phyloP scores from a whole-genome alignment of 2,113 vertebrate genomes.

The Pygoscelis antarcticus region DNA sequence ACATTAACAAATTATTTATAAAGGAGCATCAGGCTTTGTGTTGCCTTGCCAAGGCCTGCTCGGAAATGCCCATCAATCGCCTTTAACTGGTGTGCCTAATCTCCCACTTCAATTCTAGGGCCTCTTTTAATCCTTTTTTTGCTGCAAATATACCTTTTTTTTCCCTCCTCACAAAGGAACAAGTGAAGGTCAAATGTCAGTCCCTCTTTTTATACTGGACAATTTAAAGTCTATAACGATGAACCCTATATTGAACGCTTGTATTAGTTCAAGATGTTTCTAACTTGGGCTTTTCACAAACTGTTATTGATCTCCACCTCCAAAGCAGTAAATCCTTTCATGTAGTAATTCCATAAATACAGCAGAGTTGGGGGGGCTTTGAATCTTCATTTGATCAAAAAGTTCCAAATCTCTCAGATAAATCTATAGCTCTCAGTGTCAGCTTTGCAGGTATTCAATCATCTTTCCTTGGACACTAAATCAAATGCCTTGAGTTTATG shows the following conservation, averaged over 20 bases:
- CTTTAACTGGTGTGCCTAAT: not conserved
- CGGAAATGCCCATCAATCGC: not conserved
- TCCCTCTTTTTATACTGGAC: constrained; percentile 31
- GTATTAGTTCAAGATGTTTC: constrained; percentile 56
- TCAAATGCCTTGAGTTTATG: constrained; percentile 24
- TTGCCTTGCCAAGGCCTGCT: not conserved
- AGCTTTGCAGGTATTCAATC: constrained; percentile 21
- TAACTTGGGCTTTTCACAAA: constrained; percentile 55
- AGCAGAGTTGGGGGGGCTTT: constrained; percentile 13
- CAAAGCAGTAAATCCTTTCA: constrained; percentile 46
- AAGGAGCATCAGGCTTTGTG: not conserved
- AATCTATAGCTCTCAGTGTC: constrained; percentile 21
- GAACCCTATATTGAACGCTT: constrained; percentile 56
- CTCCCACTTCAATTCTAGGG: constrained; percentile 6
- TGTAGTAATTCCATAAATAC: constrained; percentile 65
- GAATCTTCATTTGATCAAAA: constrained; percentile 67
- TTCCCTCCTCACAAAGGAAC: not conserved
- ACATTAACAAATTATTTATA: not conserved
- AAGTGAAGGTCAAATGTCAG: constrained; percentile 51
- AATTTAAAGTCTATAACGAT: constrained; percentile 37
- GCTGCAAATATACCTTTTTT: not conserved
- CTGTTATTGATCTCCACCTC: constrained; percentile 62
- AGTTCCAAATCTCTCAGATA: constrained; percentile 54
- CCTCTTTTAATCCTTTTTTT: not conserved
- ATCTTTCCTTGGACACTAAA: constrained; percentile 10